A percentile compares a stretch with the other conserved stretches of the same genome.
phyloP scores from a whole-genome alignment of 2,888 invertebrate species.

The Cremastobaeus sp. region DNA sequence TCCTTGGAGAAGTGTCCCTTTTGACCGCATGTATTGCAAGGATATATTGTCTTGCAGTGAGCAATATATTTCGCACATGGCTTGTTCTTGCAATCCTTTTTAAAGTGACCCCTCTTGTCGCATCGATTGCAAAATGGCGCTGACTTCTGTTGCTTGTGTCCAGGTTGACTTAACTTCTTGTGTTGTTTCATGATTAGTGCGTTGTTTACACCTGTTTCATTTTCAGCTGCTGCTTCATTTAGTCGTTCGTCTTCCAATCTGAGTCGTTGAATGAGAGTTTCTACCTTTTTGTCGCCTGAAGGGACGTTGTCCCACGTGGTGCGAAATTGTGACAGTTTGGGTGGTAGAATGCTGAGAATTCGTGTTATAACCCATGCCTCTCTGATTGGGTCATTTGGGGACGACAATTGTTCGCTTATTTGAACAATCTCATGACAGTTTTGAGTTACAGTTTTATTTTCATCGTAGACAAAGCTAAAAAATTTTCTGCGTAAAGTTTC shows the following conservation, averaged over 20 bases:
- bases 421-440: not conserved
- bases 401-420: not conserved
- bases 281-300: conserved; percentile 27
- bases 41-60: conserved; percentile 65
- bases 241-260: conserved; percentile 45
- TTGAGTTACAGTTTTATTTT: not conserved
- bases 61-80: conserved; percentile 61
- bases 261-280: conserved; percentile 28
- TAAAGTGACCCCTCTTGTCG: conserved; percentile 60
- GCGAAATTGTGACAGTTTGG: conserved; percentile 63
- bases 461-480: not conserved
- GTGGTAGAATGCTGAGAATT: conserved; percentile 48
- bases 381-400: not conserved
- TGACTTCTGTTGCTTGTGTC: not conserved
- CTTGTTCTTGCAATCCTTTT: conserved; percentile 59
- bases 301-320: conserved; percentile 58
- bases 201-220: not conserved
- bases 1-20: conserved; percentile 66
- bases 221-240: conserved; percentile 44
- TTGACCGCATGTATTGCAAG: conserved; percentile 64
- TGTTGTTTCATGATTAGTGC: not conserved
- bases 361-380: not conserved
- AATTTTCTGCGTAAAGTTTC: not conserved
- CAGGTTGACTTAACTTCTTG: not conserved
- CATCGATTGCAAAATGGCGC: conserved; percentile 18